phyloP scores from a whole-genome alignment of 2,113 vertebrate genomes.

The Apaloderma vittatum region DNA sequence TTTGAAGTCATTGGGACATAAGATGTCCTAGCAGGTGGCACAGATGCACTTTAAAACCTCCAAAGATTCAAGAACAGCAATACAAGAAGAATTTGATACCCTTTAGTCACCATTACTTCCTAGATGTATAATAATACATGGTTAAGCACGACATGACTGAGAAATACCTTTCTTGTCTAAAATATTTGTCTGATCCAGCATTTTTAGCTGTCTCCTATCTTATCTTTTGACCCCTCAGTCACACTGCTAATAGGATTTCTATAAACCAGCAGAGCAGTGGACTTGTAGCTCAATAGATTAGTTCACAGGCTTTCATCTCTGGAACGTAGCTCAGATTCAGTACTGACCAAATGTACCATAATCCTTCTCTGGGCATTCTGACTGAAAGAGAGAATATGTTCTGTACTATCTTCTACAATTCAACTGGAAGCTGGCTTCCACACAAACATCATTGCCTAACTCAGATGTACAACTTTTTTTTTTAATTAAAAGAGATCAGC shows the following conservation, averaged over 20 bases:
- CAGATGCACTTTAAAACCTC: not conserved
- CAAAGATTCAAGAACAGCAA: not conserved
- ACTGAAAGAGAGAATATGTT: constrained; percentile 15
- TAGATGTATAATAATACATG: constrained; percentile 4
- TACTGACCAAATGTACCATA: constrained; percentile 43
- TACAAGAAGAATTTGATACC: not conserved
- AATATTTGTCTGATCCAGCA: constrained; percentile 68
- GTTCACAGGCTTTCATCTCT: constrained; percentile 71
- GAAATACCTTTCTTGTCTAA: constrained; percentile 66
- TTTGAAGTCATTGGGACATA: not conserved
- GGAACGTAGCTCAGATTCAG: constrained; percentile 69
- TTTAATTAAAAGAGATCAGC: not conserved
- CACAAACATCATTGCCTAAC: not conserved
- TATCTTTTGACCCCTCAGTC: constrained; percentile 70
- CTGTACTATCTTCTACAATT: not conserved
- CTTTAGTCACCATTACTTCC: not conserved
- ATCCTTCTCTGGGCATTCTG: constrained; percentile 33
- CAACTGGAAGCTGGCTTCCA: not conserved
- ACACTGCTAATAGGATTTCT: constrained; percentile 76
- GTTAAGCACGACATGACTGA: constrained; percentile 35
- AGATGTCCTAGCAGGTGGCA: not conserved
- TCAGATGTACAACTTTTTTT: too few species aligned
- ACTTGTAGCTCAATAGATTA: constrained; percentile 64
- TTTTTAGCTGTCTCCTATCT: constrained; percentile 70
- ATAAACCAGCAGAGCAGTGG: constrained; percentile 58